Evolutionary conservation across 2,888 invertebrate genomes (phyloP), one percentile per base, ranked within the genome.

Genomic region (Girardia tigrina): DNA sequence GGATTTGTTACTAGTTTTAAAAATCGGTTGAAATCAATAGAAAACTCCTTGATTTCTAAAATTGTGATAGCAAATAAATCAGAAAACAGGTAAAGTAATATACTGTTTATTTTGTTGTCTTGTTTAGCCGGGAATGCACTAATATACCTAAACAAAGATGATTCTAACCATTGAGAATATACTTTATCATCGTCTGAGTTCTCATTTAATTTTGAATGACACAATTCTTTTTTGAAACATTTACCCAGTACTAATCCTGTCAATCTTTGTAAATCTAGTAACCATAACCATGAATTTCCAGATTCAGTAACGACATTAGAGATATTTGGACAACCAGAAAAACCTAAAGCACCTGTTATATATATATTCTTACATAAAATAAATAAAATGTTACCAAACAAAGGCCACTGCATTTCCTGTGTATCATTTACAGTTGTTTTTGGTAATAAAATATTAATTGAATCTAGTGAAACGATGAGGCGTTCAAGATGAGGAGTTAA

Each of bases 191-290:
- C 56, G 8, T 56, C n/a, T n/a, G 4, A 4, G 23, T 4, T 56
- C n/a, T 56, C 56, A 56, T 56, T 56, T 56, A n/a, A 56, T 16
- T 20, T 56, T 20, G 56, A n/a, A 6, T 6, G 23, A 56, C 20
- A 20, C n/a, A 56, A 56, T 56, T 56, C 56, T 56, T 16, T n/a
- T 56, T n/a, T 56, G 56, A 8, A 56, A 4, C n/a, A 2, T 20
- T 56, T 56, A 12, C 56, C 56, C 23, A 56, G 23, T n/a, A 56
- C 56, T n/a, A 56, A 56, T 56, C 56, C 56, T 2, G 56, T 2
- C n/a, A 56, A 56, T 56, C 56, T n/a, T n/a, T 56, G 56, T 56
- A 56, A n/a, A n/a, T 56, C 56, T 56, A 56, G 23, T 56, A 56
- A 16, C 56, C 56, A 56, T 23, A 56, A 8, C 56, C 56, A 56